Evolutionary conservation across 2,888 invertebrate genomes (phyloP), one percentile per base, ranked within the genome.

Genomic region (Phortica magna): DNA sequence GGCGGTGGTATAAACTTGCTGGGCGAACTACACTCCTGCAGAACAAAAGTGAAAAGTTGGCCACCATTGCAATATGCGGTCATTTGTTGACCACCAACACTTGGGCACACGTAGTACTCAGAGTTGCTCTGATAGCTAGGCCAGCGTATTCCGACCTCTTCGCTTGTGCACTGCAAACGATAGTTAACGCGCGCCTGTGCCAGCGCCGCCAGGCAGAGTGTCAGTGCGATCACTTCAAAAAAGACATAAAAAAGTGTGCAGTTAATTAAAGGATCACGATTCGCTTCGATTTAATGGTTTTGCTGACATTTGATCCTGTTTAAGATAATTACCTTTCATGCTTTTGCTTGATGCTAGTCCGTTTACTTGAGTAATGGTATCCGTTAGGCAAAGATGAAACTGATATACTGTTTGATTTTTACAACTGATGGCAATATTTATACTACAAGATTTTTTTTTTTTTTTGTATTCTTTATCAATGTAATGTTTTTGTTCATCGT

Each of bases 71-170:
- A 92, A 64, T 78, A 80, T 43, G 90, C 81, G 17, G 82, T 83
- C 76, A 88, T 39, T 64, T 83, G 83, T 65, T 76, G 82, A 39
- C 87, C 90, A 17, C 80, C 83, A 59, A 88, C 68, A 1, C 81
- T 78, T 61, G 82, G 80, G 75, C 92, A 92, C 39, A 89, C 83
- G 76, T 82, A 89, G 79, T 90, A 92, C 77, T 84, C 84, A 10
- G 89, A 84, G 74, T 83, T 88, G 80, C 91, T 87, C 59, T 86
- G 82, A 71, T 91, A 91, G 80, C 88, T 89, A 2, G 92, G 92
- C 91, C 91, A 92, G 75, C 92, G 85, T 41, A 91, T 86, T 77
- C 88, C 88, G 10, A 89, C 75, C 80, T 91, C 91, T 0, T 88
- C 82, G 3, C 82, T 79, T 22, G 82, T 81, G 79, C 91, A 91